A percentile compares a stretch with the other conserved stretches of the same genome.
phyloP scores from a whole-genome alignment of 2,888 invertebrate species.

The Noctua comes region DNA sequence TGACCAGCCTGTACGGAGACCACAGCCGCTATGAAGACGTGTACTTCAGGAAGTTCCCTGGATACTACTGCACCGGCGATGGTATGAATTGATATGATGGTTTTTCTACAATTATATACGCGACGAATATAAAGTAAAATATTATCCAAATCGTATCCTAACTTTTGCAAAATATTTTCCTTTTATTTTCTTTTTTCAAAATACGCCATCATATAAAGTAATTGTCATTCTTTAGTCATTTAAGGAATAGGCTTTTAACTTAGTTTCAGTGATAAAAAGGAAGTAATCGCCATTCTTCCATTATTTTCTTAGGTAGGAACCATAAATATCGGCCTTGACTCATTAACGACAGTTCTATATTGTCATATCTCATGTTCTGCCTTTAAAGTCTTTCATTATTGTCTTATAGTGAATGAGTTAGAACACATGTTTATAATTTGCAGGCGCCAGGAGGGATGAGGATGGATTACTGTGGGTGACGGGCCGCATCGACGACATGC shows the following conservation, averaged over 20 bases:
- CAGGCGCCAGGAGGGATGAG: slow-evolving; percentile 96
- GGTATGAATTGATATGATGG: slow-evolving; percentile 89
- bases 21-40: slow-evolving; percentile 97
- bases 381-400: neutral
- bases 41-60: slow-evolving; percentile 98
- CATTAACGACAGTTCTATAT: neutral
- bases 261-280: neutral
- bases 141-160: slow-evolving; percentile 20
- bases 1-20: slow-evolving; percentile 98
- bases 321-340: neutral
- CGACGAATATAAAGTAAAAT: slow-evolving; percentile 20
- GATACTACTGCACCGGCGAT: slow-evolving; percentile 99
- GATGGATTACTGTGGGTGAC: slow-evolving; percentile 99
- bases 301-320: neutral
- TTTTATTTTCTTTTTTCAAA: neutral
- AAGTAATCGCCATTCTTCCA: neutral
- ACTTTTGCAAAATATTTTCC: slow-evolving; percentile 25
- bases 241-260: neutral
- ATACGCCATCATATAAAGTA: neutral
- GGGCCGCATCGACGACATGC: slow-evolving; percentile 99
- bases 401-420: neutral
- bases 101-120: neutral
- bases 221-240: too few relatives aligned
- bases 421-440: slow-evolving; percentile 42
- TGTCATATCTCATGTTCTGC: neutral